These are phyloP conservation scores for Graphium colonna DNA, from an alignment of 2,888 invertebrate species.

Conservation along the genomic window DNA sequence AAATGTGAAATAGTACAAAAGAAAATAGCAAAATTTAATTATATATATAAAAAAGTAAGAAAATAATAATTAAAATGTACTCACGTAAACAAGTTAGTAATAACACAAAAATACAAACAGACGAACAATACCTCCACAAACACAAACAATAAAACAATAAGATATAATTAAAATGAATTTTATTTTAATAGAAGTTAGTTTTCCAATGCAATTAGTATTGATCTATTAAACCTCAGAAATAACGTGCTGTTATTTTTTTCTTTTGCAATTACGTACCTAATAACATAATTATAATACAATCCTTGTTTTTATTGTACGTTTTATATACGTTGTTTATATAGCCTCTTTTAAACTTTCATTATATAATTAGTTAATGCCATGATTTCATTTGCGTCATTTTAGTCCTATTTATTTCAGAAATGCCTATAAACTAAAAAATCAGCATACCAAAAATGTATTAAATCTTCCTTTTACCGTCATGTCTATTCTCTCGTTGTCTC, in stretches of 20 bases:
- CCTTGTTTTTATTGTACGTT: not conserved
- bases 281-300: not conserved
- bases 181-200: not conserved
- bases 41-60: slow-evolving; percentile 20
- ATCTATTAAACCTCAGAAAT: not conserved
- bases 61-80: slow-evolving; percentile 16
- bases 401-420: no score
- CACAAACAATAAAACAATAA: slow-evolving; percentile 16
- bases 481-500: no score
- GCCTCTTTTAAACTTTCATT: no score
- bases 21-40: slow-evolving; percentile 6
- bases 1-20: not conserved
- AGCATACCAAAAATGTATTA: no score
- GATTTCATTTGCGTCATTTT: no score
- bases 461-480: no score
- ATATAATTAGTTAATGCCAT: no score
- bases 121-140: slow-evolving; percentile 28
- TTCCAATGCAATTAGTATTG: not conserved
- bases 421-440: no score
- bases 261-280: no score
- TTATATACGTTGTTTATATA: no score
- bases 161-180: not conserved
- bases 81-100: slow-evolving; percentile 19
- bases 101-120: not conserved
- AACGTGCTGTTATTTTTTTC: not conserved